Evolutionary conservation across 2,113 vertebrate species (phyloP).

Genomic region (Pyxicephalus adspersus): DNA sequence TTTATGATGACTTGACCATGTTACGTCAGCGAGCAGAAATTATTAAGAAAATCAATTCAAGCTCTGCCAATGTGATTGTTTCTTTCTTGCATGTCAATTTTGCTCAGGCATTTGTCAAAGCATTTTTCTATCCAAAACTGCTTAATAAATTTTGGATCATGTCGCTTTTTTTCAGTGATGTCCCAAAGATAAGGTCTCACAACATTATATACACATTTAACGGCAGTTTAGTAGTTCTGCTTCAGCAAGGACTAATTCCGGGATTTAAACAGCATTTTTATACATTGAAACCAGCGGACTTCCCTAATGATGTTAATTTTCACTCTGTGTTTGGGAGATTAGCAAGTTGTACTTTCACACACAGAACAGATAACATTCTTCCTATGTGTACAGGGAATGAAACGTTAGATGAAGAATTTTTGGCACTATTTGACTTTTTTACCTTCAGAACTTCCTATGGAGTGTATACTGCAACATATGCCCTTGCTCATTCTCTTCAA

Average conservation of each 20-base stretch:
- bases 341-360: background rate
- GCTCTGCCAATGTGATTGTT: conserved; percentile 4
- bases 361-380: no score
- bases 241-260: background rate
- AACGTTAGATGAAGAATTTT: background rate
- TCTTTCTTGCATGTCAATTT: background rate
- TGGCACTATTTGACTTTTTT: background rate
- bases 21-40: background rate
- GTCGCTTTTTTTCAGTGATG: background rate
- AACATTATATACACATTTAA: background rate
- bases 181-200: background rate
- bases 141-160: background rate
- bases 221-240: background rate
- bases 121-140: background rate
- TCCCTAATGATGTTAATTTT: background rate
- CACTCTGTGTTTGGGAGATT: background rate
- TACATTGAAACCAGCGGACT: background rate
- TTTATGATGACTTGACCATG: background rate
- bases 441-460: background rate
- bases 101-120: background rate
- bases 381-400: conserved; percentile 2
- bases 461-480: conserved; percentile 12
- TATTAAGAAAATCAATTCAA: background rate
- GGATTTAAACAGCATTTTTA: background rate
- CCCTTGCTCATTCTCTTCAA: background rate